Conservation (phyloP, 2,113 vertebrate genomes). For the Microcebus jonahi region DNA sequence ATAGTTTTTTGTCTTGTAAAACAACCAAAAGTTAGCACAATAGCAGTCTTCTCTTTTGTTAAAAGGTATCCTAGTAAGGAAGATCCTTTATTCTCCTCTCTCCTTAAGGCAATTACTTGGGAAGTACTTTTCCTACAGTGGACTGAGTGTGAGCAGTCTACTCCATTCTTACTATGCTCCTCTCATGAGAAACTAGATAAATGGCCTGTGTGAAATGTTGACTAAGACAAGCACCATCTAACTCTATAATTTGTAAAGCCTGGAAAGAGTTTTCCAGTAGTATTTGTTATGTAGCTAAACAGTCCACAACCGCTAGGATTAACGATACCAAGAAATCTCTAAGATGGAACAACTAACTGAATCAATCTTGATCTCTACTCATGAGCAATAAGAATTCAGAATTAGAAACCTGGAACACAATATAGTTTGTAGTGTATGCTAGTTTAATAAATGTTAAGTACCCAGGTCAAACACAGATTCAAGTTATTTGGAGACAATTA, state of each 20-base stretch:
- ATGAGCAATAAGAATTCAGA: conserved; percentile 21
- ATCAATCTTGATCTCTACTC: background rate
- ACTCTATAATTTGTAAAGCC: background rate
- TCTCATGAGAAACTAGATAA: background rate
- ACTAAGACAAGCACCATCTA: background rate
- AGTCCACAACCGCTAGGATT: background rate
- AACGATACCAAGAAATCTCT: conserved; percentile 2
- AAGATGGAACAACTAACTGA: background rate
- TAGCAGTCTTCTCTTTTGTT: background rate
- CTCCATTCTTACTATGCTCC: background rate
- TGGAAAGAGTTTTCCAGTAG: background rate
- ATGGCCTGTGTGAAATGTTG: background rate
- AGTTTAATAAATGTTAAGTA: conserved; percentile 10
- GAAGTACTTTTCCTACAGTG: background rate
- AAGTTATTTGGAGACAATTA: background rate
- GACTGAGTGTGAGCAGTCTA: background rate
- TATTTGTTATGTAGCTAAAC: background rate
- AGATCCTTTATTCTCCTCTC: background rate
- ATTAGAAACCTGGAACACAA: background rate
- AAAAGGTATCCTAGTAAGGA: background rate
- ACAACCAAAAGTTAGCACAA: background rate
- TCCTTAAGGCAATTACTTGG: background rate
- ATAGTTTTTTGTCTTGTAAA: background rate
- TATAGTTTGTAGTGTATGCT: background rate
- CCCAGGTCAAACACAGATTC: background rate